Evolutionary conservation across 2,888 invertebrate genomes (phyloP), one percentile per base, ranked within the genome.

Genomic region (Tetropium fuscum): DNA sequence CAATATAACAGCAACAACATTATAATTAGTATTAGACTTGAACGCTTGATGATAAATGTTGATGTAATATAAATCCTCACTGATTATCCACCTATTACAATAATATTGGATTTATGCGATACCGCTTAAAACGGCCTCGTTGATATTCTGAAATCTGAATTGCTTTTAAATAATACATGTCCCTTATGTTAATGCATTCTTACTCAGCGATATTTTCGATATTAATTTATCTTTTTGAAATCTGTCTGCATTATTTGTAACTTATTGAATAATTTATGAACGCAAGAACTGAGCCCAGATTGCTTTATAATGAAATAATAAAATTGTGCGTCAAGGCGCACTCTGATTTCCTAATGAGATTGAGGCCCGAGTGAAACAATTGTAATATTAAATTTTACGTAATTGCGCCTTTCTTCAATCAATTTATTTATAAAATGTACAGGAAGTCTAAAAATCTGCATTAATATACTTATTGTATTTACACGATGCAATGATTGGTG

Each of bases 221-320:
- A 63, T 66, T 63, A 66, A 66, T 66, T 66, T 61, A 63, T 66
- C 66, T 63, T 63, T 63, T 63, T 57, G 53, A 55, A 59, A 66
- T 60, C 59, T 48, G 49, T 58, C 56, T 49, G 56, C 53, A 54
- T 58, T 63, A 66, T 66, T 63, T 63, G 58, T 66, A 60, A 56
- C 60, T 63, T 59, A 66, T 51, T 66, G 66, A 66, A 66, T 66
- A 61, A 66, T 66, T 60, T 63, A 66, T 66, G 61, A 66, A 62
- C 58, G 58, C 53, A 56, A 59, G 54, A 64, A 64, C 66, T 65
- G 65, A 64, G 60, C 64, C 58, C 61, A 64, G 66, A 67, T 67
- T 70, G 68, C 66, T 70, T 70, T 70, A 58, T 64, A 66, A 66
- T 66, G 63, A 69, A 69, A 69, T 69, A 66, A 69, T 63, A 69